Base-by-base conservation (phyloP, 92 coral and sea anemone species). In the Chrysogorgia sp. region DNA sequence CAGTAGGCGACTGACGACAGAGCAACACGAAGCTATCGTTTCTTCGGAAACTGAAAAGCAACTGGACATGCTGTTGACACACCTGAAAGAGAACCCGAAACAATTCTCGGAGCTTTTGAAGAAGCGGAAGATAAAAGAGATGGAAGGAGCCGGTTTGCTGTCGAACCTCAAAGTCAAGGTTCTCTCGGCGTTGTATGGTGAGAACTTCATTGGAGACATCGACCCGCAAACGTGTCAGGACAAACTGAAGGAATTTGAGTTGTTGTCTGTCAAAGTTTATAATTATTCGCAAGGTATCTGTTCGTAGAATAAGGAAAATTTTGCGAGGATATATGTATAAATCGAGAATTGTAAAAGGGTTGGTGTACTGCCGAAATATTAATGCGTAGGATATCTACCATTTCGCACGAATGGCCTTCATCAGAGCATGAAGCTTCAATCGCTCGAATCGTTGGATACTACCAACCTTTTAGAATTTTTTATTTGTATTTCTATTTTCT, bases 241-340 rank as follows among this genome's bases (percentile, higher is more conserved):
- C 34, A 75, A 77, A 64, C 52, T 84, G 58, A 67, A 84, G 5
- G 15, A 45, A 13, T 63, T 85, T 55, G 80, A 84, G 37, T 17
- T 47, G 6, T 74, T 74, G 29, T 33, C 76, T 60, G 56, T 84
- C 34, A 65, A 82, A 10, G 88, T 83, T 2, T 88, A 52, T 63
- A 82, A 88, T 66, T 79, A 79, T 71, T 76, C 86, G 7, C 88
- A 88, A 68, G 88, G 91, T 75, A 79, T 34, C 10, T 43, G 17
- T 43, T 43, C 12, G 12, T 37, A 12, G 6, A 37, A 37, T 37
- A 37, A 37, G 6, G 6, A 12, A 12, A 37, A 37, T 37, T 4
- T 5, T 4, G 43, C 43, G 12, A 37, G n/a, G n/a, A n/a, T n/a
- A n/a, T n/a, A n/a, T n/a, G n/a, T n/a, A n/a, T n/a, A n/a, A n/a